These are phyloP conservation scores for Brachyistius frenatus DNA, from an alignment of 2,113 vertebrate species.

Conservation along the genomic window DNA sequence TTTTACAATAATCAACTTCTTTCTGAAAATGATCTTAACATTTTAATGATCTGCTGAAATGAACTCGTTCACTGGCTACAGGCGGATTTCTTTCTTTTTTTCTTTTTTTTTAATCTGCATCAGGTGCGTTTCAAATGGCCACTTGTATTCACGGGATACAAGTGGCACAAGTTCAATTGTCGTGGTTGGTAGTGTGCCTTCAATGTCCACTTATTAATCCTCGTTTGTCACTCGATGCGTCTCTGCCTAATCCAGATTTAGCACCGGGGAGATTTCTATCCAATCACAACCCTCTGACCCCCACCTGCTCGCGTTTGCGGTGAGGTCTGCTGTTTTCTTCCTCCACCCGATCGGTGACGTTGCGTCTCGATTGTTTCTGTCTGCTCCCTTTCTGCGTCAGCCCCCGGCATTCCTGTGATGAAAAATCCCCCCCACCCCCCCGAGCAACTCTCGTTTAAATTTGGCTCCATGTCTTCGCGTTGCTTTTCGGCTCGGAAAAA, in stretches of 20 bases:
- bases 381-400: slow-evolving; percentile 13
- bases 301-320: neutral
- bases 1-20: too few species aligned
- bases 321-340: neutral
- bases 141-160: too few species aligned
- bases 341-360: neutral
- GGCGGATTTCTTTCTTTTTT: too few species aligned
- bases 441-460: slow-evolving; percentile 36
- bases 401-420: slow-evolving; percentile 7
- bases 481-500: slow-evolving; percentile 14
- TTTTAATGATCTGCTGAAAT: too few species aligned
- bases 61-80: too few species aligned
- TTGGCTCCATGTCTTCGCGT: slow-evolving; percentile 8
- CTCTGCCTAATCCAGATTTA: slow-evolving; percentile 1
- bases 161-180: too few species aligned
- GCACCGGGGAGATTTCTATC: slow-evolving; percentile 9
- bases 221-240: neutral
- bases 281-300: neutral
- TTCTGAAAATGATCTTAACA: too few species aligned
- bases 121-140: too few species aligned
- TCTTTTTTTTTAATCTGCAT: too few species aligned
- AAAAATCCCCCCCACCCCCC: slow-evolving; percentile 8
- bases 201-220: too few species aligned
- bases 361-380: neutral
- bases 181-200: too few species aligned